Evolutionary conservation across 2,797 vertebrate species (phyloP).

Genomic region (Setipinna tenuifilis): DNA sequence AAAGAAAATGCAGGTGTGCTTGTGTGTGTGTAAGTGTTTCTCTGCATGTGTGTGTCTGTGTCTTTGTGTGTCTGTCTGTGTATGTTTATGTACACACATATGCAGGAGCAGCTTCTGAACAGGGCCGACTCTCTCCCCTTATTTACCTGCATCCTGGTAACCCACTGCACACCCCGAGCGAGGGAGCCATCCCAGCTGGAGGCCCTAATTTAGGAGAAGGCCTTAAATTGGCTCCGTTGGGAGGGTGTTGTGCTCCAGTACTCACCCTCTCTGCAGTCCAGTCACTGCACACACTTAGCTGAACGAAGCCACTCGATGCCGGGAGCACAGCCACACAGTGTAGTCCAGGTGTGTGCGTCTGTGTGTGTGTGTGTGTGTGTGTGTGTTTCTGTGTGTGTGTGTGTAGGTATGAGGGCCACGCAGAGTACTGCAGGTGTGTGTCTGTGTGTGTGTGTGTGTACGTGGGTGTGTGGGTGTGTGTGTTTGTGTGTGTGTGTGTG

Average conservation of each 20-base stretch:
- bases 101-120: background rate
- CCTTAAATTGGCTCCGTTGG: background rate
- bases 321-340: background rate
- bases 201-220: background rate
- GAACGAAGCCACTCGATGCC: too few relatives aligned
- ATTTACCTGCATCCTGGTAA: constrained; percentile 3
- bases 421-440: background rate
- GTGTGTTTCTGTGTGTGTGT: background rate
- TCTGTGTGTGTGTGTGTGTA: too few relatives aligned
- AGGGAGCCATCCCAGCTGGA: background rate
- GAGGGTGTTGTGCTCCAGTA: background rate
- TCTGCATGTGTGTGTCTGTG: background rate
- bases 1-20: background rate
- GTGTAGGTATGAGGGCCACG: background rate
- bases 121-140: background rate
- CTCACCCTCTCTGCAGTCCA: background rate
- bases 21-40: background rate
- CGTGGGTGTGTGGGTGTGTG: background rate
- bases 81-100: too few relatives aligned
- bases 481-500: background rate
- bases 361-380: background rate
- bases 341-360: background rate
- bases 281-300: background rate
- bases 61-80: too few relatives aligned
- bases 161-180: background rate